phyloP scores from a whole-genome alignment of 2,797 vertebrate species.

The Schizopygopsis malacanthus region DNA sequence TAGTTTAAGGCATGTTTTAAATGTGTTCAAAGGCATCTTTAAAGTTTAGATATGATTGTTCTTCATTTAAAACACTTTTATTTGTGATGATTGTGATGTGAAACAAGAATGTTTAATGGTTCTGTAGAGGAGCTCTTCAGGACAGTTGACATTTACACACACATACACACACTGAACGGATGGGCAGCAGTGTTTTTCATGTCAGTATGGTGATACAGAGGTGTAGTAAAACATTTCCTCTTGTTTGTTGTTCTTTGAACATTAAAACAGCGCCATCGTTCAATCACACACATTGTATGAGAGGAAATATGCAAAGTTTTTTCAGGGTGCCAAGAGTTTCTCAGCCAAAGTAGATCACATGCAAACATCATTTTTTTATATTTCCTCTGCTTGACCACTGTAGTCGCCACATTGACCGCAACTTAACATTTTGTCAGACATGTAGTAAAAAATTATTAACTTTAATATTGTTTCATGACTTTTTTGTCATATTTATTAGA shows the following conservation, averaged over 20 bases:
- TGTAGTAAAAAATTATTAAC: neutral
- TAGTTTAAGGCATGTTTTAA: neutral
- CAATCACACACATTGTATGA: constrained; percentile 37
- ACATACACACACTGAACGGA: constrained; percentile 35
- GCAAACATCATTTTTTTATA: neutral
- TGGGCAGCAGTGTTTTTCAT: constrained; percentile 56
- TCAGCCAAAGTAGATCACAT: constrained; percentile 45
- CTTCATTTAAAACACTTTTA: neutral
- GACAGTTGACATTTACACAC: neutral
- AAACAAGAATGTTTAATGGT: neutral
- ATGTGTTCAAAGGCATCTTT: neutral
- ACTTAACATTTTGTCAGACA: neutral
- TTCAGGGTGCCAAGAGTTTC: constrained; percentile 50
- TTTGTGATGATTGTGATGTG: neutral
- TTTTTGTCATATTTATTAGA: neutral
- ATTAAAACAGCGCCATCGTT: constrained; percentile 48
- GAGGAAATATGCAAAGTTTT: constrained; percentile 50
- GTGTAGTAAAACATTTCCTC: constrained; percentile 62
- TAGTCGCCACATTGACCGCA: neutral
- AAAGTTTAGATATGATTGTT: neutral
- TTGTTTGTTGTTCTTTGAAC: constrained; percentile 62
- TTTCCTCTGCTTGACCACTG: constrained; percentile 22
- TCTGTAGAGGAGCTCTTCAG: constrained; percentile 24
- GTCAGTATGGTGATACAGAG: constrained; percentile 50
- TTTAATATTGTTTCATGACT: neutral